Conservation (phyloP, 2,888 invertebrate species). For the Slavum lentiscoides region DNA sequence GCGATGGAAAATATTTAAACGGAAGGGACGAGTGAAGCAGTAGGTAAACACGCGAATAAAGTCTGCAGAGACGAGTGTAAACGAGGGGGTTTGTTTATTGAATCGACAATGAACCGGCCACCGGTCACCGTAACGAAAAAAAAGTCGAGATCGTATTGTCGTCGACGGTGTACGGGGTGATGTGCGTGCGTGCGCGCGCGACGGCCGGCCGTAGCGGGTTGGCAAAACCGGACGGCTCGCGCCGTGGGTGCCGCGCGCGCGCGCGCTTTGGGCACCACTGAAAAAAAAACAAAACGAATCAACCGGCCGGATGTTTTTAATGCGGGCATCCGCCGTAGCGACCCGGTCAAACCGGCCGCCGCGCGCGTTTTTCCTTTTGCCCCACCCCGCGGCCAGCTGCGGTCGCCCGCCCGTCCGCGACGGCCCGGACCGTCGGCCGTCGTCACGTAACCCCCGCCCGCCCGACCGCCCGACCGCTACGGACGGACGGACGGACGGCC, state of each 20-base stretch:
- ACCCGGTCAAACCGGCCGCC: conserved; percentile 50
- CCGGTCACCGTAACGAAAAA: neutral
- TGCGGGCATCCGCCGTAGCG: conserved; percentile 47
- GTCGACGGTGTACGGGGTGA: neutral
- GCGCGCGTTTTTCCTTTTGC: conserved; percentile 11
- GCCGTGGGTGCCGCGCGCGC: conserved; percentile 31
- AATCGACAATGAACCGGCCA: no score
- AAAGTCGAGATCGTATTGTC: neutral
- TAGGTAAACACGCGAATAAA: no score
- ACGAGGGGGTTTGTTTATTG: no score
- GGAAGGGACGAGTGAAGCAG: no score
- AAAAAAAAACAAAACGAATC: neutral
- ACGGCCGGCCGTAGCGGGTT: conserved; percentile 9
- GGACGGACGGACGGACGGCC: no score
- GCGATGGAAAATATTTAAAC: no score
- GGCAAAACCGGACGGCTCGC: conserved; percentile 24
- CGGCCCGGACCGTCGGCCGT: neutral
- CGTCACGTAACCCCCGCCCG: neutral
- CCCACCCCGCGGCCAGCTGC: neutral
- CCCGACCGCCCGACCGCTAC: neutral
- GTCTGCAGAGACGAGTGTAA: no score
- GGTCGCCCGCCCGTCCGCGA: neutral
- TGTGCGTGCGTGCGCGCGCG: no score
- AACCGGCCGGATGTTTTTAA: conserved; percentile 45
- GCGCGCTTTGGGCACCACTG: conserved; percentile 35